Evolutionary conservation across 2,888 invertebrate genomes (phyloP).

Genomic region (Lycaena phlaeas): DNA sequence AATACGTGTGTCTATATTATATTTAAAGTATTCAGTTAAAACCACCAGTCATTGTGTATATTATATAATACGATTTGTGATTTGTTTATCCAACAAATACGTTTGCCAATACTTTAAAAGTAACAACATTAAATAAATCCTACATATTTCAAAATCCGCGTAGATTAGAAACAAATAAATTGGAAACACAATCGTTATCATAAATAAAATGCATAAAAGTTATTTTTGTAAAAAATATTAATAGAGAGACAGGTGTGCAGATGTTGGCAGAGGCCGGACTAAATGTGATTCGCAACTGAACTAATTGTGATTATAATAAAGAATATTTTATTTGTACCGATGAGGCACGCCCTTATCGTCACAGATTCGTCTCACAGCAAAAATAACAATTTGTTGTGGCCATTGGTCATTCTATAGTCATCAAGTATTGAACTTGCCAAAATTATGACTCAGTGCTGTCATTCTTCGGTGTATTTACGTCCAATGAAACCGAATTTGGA

Average conservation of each 20-base stretch:
- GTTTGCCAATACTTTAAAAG: too few species aligned
- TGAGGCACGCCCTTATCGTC: conserved; percentile 26
- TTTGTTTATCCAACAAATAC: too few species aligned
- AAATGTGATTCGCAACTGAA: conserved; percentile 49
- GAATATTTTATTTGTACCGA: conserved; percentile 37
- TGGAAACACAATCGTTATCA: too few species aligned
- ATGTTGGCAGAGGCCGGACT: conserved; percentile 49
- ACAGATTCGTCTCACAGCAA: conserved; percentile 13
- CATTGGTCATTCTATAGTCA: conserved; percentile 38
- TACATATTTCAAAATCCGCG: too few species aligned
- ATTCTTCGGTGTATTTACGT: conserved; percentile 38
- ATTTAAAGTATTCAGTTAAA: too few species aligned
- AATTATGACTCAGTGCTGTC: conserved; percentile 43
- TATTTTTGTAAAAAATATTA: conserved; percentile 65
- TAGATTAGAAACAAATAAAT: too few species aligned
- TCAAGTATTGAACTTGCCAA: conserved; percentile 49
- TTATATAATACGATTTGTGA: too few species aligned
- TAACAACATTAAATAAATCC: too few species aligned
- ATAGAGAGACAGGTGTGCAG: conserved; percentile 63
- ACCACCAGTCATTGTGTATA: too few species aligned
- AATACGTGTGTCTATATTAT: too few species aligned
- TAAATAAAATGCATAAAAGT: conserved; percentile 24
- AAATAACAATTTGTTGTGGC: conserved; percentile 21
- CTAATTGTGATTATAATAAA: conserved; percentile 54
- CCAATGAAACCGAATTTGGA: conserved; percentile 40